Conservation (phyloP, 1,140 invertebrate species). For the Panagrolaimus sp. region DNA sequence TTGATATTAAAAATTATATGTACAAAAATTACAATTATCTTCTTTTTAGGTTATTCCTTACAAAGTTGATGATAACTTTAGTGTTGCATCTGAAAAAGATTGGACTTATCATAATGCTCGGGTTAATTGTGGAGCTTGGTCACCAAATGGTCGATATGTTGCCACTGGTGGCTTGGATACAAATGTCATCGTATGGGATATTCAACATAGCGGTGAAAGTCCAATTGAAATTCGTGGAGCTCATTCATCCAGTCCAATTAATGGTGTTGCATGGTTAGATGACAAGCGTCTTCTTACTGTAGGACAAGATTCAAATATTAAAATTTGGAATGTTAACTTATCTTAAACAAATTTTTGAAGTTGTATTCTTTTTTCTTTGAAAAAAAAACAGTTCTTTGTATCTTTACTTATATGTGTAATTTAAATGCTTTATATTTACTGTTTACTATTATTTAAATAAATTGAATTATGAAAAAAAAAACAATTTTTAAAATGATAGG, state of each 20-base stretch:
- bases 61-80: slow-evolving; percentile 39
- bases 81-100: slow-evolving; percentile 64
- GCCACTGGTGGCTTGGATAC: slow-evolving; percentile 88
- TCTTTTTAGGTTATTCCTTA: slow-evolving; percentile 50
- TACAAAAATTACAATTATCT: slow-evolving; percentile 36
- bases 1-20: slow-evolving; percentile 10
- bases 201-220: slow-evolving; percentile 65
- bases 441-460: slow-evolving; percentile 1
- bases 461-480: slow-evolving; percentile 10
- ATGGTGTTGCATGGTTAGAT: slow-evolving; percentile 49
- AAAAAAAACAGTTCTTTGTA: not conserved
- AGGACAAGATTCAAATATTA: slow-evolving; percentile 58
- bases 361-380: not conserved
- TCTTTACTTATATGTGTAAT: not conserved
- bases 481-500: not conserved
- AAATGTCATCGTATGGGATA: slow-evolving; percentile 85
- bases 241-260: slow-evolving; percentile 57
- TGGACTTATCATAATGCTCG: slow-evolving; percentile 93
- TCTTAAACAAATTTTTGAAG: not conserved
- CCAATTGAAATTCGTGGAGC: slow-evolving; percentile 54
- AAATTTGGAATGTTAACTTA: slow-evolving; percentile 51
- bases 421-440: not conserved
- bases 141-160: slow-evolving; percentile 75
- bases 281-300: slow-evolving; percentile 43
- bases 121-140: slow-evolving; percentile 87